Conservation (phyloP, 1,140 invertebrate genomes). For the Oncopodura yosiiana region DNA sequence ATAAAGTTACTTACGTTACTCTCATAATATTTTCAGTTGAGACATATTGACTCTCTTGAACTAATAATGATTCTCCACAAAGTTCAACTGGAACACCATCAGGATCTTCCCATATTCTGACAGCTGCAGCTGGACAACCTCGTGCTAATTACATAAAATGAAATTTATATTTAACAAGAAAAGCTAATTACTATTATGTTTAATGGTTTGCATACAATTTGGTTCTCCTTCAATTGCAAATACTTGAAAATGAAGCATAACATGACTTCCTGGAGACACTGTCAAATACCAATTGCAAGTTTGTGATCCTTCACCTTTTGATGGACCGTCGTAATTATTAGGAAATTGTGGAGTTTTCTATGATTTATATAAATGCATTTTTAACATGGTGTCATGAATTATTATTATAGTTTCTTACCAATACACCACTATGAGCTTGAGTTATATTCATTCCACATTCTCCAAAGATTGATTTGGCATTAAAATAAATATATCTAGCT, state of each 20-base stretch:
- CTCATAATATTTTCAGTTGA: constrained; percentile 72
- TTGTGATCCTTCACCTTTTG: constrained; percentile 60
- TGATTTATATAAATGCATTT: too few relatives aligned
- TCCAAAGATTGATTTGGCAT: constrained; percentile 74
- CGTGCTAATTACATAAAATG: constrained; percentile 50
- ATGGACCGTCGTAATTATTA: constrained; percentile 67
- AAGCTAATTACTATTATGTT: background rate
- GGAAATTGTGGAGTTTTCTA: constrained; percentile 78
- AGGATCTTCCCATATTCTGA: constrained; percentile 72
- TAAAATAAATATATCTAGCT: constrained; percentile 76
- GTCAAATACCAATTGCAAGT: constrained; percentile 88
- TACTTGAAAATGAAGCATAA: constrained; percentile 75
- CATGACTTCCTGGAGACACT: constrained; percentile 64
- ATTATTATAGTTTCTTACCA: too few relatives aligned
- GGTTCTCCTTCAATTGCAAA: constrained; percentile 84
- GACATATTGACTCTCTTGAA: constrained; percentile 67
- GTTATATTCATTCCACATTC: constrained; percentile 86
- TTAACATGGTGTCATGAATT: too few relatives aligned
- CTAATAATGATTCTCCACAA: constrained; percentile 67
- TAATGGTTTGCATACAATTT: constrained; percentile 46
- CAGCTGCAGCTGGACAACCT: constrained; percentile 78
- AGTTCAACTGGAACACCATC: constrained; percentile 69
- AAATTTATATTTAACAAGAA: background rate
- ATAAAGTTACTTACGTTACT: constrained; percentile 55
- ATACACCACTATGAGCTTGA: constrained; percentile 70